Evolutionary conservation across 1,140 invertebrate genomes (phyloP).

Genomic region (Drosophila sechellia): DNA sequence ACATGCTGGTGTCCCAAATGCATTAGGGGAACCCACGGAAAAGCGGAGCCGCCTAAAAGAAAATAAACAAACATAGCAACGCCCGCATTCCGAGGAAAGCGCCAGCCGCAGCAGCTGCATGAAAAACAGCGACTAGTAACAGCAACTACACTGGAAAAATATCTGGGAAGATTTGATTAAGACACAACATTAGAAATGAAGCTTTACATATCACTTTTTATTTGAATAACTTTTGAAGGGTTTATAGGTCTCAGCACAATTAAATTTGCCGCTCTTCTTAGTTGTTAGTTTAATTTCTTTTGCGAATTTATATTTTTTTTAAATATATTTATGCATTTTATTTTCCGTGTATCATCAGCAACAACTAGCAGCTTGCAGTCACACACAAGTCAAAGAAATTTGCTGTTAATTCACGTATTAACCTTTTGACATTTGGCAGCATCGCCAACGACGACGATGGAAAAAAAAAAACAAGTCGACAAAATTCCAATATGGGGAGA

Average conservation of each 20-base stretch:
- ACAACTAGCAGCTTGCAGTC: slow-evolving; percentile 55
- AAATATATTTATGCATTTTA: background rate
- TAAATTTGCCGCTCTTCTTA: no score
- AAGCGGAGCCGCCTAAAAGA: slow-evolving; percentile 37
- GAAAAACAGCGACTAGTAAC: slow-evolving; percentile 38
- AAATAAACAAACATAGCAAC: slow-evolving; percentile 65
- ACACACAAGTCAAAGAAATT: slow-evolving; percentile 82
- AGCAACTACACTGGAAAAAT: background rate
- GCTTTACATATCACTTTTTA: no score
- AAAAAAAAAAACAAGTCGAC: slow-evolving; percentile 68
- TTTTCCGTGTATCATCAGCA: slow-evolving; percentile 9
- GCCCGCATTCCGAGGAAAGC: slow-evolving; percentile 80
- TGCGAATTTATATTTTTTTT: no score
- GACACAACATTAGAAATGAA: background rate
- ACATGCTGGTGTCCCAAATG: slow-evolving; percentile 69
- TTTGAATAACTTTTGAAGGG: no score
- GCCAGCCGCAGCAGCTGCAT: slow-evolving; percentile 73
- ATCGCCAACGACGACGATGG: slow-evolving; percentile 54
- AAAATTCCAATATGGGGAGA: slow-evolving; percentile 69
- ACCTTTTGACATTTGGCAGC: slow-evolving; percentile 83
- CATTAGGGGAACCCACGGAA: slow-evolving; percentile 57
- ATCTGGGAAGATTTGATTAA: background rate
- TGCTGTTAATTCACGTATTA: slow-evolving; percentile 84
- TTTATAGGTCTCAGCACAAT: no score
- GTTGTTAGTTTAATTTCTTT: no score